Percentiles rank a stretch among this genome's conserved stretches.
phyloP scores from a whole-genome alignment of 2,797 vertebrate genomes.

The Triplophysa yarkandensis region DNA sequence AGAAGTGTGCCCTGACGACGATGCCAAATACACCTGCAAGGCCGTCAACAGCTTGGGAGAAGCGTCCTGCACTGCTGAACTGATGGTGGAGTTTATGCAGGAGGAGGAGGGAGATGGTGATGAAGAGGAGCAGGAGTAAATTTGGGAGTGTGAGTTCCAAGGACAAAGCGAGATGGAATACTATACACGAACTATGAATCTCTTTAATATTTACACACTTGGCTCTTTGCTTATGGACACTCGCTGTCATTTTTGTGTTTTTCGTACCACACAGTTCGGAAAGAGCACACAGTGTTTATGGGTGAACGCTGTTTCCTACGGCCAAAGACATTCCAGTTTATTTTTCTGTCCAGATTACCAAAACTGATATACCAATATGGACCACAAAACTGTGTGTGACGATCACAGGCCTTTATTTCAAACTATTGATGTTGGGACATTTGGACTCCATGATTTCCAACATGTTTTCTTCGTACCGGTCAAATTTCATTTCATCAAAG shows the following conservation, averaged over 20 bases:
- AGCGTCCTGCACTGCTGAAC: slow-evolving; percentile 83
- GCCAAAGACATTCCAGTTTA: slow-evolving; percentile 53
- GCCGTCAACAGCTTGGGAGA: slow-evolving; percentile 86
- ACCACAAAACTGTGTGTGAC: slow-evolving; percentile 27
- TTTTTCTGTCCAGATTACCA: slow-evolving; percentile 24
- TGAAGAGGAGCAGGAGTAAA: slow-evolving; percentile 49
- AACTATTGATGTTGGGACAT: slow-evolving; percentile 17
- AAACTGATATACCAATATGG: slow-evolving; percentile 27
- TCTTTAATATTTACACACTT: slow-evolving; percentile 48
- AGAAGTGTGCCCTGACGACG: slow-evolving; percentile 83
- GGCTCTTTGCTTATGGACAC: slow-evolving; percentile 35
- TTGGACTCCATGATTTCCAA: slow-evolving; percentile 17
- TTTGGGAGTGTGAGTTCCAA: not conserved
- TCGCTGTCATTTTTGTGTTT: slow-evolving; percentile 27
- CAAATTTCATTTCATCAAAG: not conserved
- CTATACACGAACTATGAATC: slow-evolving; percentile 24
- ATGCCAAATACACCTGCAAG: slow-evolving; percentile 89
- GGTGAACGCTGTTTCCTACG: slow-evolving; percentile 4
- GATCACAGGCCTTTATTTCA: slow-evolving; percentile 17
- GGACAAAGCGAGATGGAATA: slow-evolving; percentile 18
- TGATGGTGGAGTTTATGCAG: slow-evolving; percentile 86
- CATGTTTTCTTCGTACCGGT: slow-evolving; percentile 18
- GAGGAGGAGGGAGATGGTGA: slow-evolving; percentile 78
- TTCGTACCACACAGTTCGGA: slow-evolving; percentile 29
- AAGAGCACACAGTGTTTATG: slow-evolving; percentile 6